Percentiles rank a stretch among this genome's conserved stretches.
Evolutionary conservation across 2,888 invertebrate species (phyloP).

Genomic region (Sinotaia quadrata): DNA sequence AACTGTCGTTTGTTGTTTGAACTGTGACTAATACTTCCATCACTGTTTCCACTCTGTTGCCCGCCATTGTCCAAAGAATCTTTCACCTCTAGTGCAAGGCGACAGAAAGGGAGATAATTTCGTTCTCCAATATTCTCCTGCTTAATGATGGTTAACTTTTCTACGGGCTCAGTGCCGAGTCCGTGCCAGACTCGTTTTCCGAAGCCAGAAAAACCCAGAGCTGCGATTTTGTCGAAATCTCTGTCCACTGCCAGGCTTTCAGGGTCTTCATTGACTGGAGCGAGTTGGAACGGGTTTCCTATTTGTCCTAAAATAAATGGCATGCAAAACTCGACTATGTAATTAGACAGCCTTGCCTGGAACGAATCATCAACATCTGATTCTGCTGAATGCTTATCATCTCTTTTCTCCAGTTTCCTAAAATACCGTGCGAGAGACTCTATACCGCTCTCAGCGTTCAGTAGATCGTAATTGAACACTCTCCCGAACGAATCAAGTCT

Average conservation of each 20-base stretch:
- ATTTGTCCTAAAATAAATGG: background rate
- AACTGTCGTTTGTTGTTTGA: constrained; percentile 9
- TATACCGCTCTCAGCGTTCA: too few relatives aligned
- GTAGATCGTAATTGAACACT: background rate
- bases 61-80: background rate
- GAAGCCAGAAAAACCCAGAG: constrained; percentile 18
- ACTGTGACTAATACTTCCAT: background rate
- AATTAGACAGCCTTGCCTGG: background rate
- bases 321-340: background rate
- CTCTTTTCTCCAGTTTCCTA: background rate
- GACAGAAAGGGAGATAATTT: constrained; percentile 10
- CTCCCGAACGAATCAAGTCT: constrained; percentile 14
- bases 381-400: background rate
- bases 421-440: too few relatives aligned
- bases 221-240: constrained; percentile 11
- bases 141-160: background rate
- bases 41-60: background rate
- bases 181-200: background rate
- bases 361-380: background rate
- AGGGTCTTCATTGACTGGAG: background rate
- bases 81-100: constrained; percentile 5
- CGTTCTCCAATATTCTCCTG: background rate
- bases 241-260: background rate
- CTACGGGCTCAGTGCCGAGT: background rate
- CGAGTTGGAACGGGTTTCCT: background rate